Conservation (phyloP, 1,140 invertebrate genomes). For the Akabosia matsudoensis region DNA sequence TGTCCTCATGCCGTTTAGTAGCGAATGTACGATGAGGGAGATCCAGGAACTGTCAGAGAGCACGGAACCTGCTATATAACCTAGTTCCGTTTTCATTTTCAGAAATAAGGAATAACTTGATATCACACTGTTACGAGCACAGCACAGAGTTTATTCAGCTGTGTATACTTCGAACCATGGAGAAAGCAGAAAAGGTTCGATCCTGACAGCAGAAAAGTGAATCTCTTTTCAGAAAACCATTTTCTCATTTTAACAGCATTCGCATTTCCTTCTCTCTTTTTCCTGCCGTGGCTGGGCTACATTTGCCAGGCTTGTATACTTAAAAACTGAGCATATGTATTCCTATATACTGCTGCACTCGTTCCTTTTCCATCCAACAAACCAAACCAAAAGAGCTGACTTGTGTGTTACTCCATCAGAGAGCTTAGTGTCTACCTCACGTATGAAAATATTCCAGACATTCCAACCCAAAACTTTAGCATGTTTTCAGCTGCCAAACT, state of each 20-base stretch:
- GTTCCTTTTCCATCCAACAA: background rate
- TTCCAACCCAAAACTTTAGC: background rate
- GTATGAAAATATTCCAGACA: constrained; percentile 10
- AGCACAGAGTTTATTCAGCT: too few species aligned
- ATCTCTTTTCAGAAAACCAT: constrained; percentile 19
- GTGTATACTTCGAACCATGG: background rate
- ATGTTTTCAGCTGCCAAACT: constrained; percentile 9
- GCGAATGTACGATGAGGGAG: too few species aligned
- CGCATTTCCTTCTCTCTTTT: background rate
- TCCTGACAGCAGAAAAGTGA: constrained; percentile 16
- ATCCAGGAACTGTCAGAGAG: too few species aligned
- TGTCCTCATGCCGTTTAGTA: too few species aligned
- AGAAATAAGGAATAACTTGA: too few species aligned
- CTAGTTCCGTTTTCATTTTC: too few species aligned
- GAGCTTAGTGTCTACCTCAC: background rate
- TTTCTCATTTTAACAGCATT: constrained; percentile 17
- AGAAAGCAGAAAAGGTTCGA: constrained; percentile 8
- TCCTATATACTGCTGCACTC: background rate
- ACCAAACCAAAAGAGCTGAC: background rate
- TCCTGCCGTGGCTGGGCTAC: background rate
- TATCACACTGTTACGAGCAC: too few species aligned
- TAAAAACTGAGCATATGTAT: too few species aligned
- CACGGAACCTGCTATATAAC: too few species aligned
- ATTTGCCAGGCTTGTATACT: background rate
- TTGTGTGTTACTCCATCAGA: background rate